These are phyloP conservation scores for Brachymystax lenok DNA, from an alignment of 2,797 vertebrate species.

Conservation along the genomic window DNA sequence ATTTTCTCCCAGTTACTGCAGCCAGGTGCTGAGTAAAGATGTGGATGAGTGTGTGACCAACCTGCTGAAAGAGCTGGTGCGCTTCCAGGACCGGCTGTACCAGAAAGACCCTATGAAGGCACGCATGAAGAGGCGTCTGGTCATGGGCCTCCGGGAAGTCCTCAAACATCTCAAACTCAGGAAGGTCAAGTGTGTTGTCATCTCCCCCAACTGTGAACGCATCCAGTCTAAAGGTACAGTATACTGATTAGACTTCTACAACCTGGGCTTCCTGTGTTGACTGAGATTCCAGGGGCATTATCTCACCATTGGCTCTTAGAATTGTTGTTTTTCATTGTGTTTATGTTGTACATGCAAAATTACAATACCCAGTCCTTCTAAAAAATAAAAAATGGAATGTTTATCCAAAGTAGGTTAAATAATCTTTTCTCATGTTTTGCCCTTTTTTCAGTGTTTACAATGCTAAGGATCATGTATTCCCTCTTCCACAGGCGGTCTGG, in stretches of 20 bases:
- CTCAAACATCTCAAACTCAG: conserved; percentile 92
- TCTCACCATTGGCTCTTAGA: neutral
- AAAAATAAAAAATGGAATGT: too few relatives aligned
- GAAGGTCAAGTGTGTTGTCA: conserved; percentile 93
- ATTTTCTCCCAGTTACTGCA: conserved; percentile 87
- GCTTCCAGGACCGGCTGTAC: conserved; percentile 96
- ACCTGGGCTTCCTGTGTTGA: neutral
- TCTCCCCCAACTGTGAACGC: conserved; percentile 97
- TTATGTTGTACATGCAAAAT: neutral
- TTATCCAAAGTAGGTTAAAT: neutral
- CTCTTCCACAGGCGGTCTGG: conserved; percentile 86
- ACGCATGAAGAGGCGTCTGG: conserved; percentile 91
- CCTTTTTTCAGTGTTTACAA: neutral
- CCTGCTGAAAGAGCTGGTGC: conserved; percentile 92
- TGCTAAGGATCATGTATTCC: neutral
- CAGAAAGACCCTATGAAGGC: conserved; percentile 98
- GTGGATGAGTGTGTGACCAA: conserved; percentile 89
- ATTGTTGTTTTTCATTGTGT: neutral
- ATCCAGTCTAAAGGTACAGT: conserved; percentile 91
- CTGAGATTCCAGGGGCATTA: neutral
- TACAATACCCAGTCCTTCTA: neutral
- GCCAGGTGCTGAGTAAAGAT: conserved; percentile 94
- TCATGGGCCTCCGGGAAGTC: conserved; percentile 95
- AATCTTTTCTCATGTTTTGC: neutral
- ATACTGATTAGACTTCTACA: neutral